phyloP scores from a whole-genome alignment of 2,797 vertebrate species.

The Sebastes baramenuke region DNA sequence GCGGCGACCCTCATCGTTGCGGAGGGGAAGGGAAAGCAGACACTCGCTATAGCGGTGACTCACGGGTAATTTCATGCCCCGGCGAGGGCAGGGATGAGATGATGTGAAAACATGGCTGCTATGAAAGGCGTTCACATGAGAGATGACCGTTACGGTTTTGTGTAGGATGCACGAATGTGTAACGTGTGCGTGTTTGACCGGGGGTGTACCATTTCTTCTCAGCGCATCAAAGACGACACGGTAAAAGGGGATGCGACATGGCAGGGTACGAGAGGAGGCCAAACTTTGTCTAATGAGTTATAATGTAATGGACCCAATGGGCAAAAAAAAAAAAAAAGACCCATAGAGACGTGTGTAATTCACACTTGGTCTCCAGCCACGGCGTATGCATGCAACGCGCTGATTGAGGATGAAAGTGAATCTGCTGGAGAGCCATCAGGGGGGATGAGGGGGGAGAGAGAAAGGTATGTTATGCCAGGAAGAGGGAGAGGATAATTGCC shows the following conservation, averaged over 20 bases:
- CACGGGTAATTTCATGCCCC: slow-evolving; percentile 67
- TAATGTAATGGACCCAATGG: slow-evolving; percentile 39
- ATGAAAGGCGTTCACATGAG: slow-evolving; percentile 34
- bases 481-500: slow-evolving; percentile 23
- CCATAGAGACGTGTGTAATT: slow-evolving; percentile 38
- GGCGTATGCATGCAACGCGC: slow-evolving; percentile 31
- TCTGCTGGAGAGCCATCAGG: slow-evolving; percentile 39
- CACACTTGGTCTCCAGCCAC: slow-evolving; percentile 43
- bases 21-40: slow-evolving; percentile 67
- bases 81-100: slow-evolving; percentile 46
- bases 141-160: slow-evolving; percentile 25
- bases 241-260: slow-evolving; percentile 18
- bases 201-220: slow-evolving; percentile 8
- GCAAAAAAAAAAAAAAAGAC: slow-evolving; percentile 13
- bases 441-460: background rate
- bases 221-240: slow-evolving; percentile 23
- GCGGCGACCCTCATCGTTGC: slow-evolving; percentile 67
- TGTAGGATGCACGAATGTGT: slow-evolving; percentile 7
- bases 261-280: slow-evolving; percentile 2
- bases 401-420: slow-evolving; percentile 51
- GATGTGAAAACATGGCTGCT: slow-evolving; percentile 58
- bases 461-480: slow-evolving; percentile 26
- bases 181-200: background rate
- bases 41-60: slow-evolving; percentile 59
- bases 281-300: slow-evolving; percentile 36